Evolutionary conservation across 1,140 invertebrate genomes (phyloP), one percentile per base, ranked within the genome.

Genomic region (Aphis gossypii): DNA sequence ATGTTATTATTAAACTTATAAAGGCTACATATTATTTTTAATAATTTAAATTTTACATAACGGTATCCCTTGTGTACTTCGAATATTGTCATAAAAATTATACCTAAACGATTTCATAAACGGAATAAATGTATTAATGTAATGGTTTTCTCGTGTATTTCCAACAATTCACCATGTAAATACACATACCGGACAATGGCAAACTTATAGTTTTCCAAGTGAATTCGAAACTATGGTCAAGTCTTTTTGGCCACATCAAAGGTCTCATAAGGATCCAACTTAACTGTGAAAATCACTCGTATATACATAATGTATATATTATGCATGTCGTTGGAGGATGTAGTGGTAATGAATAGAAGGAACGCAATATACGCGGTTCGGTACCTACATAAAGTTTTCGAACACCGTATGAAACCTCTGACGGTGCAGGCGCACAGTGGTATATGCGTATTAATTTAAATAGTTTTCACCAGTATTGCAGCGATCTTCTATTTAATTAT

Each of bases 331-430:
- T 83, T 9, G 76, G 35, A 83, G 35, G 20, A 21, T 23, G 60
- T 0, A 1, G 60, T 18, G 30, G 60, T 21, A 23, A 7, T 38
- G 35, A 83, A 83, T 83, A 83, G 18, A 83, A 21, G 76, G 35
- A 21, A 38, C 18, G 18, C 18, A 20, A 84, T 84, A 84, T 21
- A 83, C 83, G 23, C 1, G 41, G 41, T 83, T 83, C 35, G 3
- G 68, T 23, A 38, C 76, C n/a, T 82, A 38, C 83, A 38, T 25
- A 86, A 86, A 86, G 84, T 86, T 86, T 86, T 83, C 82, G 82
- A 83, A 84, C 56, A n/a, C 60, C 30, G 30, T n/a, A 25, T 20
- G 35, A 83, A 83, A 83, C 76, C 76, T 83, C 76, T 38, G 76
- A 35, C 35, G 76, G 76, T 83, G 35, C 60, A 76, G 18, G 35